Evolutionary conservation across 2,888 invertebrate genomes (phyloP), one percentile per base, ranked within the genome.

Genomic region (Anagyrus pseudococci): DNA sequence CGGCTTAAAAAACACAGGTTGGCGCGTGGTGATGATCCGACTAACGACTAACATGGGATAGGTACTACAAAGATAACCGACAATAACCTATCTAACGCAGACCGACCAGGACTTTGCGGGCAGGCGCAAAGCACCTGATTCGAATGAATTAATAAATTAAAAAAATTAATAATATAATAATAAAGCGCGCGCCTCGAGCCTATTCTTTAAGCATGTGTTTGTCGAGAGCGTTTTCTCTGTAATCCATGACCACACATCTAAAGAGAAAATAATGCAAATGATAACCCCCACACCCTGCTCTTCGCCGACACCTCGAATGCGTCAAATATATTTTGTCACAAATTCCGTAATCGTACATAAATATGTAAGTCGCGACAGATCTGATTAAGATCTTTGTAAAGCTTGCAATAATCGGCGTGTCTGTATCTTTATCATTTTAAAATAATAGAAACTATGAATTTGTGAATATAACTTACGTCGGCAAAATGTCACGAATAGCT

Each of bases 41-140:
- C 75, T 76, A 76, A 77, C 75, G 70, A 76, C 76, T 76, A 76
- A 77, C 76, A 75, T 69, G 73, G 72, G 75, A 75, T 76, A 75
- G 76, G 72, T 75, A 75, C 72, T 72, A 71, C 72, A 71, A 72
- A 73, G 74, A 71, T 73, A 73, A 69, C 48, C 75, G 75, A 76
- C 75, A 75, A 76, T 76, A 75, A 76, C 74, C 76, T 74, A 75
- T 74, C 77, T 73, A 72, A 72, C 71, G 73, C 72, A 73, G 71
- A 72, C 69, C 73, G 70, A 70, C 74, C 71, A 71, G 71, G 71
- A 73, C 72, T 72, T 71, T 62, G 59, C 62, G 53, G 56, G 57
- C 44, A 62, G 33, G 59, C 60, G 70, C 73, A 73, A 70, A 71
- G 71, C 58, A 60, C 59, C 66, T 66, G 26, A 25, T 37, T 20